These are phyloP conservation scores for Elgonia sp. DNA, from an alignment of 2,888 invertebrate genomes.

Conservation along the genomic window DNA sequence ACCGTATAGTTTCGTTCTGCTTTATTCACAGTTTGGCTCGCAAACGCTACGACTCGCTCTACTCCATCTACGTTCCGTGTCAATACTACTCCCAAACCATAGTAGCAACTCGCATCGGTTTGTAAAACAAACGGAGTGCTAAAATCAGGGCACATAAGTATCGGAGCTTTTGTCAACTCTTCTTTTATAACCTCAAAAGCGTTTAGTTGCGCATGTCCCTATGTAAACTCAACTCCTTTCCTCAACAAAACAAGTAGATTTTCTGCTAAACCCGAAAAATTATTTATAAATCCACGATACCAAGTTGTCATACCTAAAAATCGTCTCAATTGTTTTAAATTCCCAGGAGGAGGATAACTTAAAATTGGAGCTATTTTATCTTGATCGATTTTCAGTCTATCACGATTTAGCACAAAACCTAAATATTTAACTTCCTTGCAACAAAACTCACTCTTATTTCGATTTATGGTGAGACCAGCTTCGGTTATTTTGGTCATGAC, in stretches of 20 bases:
- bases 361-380: slow-evolving; percentile 5
- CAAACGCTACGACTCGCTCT: not conserved
- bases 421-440: slow-evolving; percentile 52
- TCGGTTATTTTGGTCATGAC: slow-evolving; percentile 25
- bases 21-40: not conserved
- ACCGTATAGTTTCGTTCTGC: not conserved
- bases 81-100: slow-evolving; percentile 37
- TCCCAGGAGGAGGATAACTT: not conserved
- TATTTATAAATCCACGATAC: slow-evolving; percentile 79
- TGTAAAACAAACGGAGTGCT: slow-evolving; percentile 39
- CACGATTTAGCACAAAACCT: slow-evolving; percentile 38
- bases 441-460: slow-evolving; percentile 67
- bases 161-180: slow-evolving; percentile 6
- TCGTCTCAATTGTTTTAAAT: slow-evolving; percentile 68
- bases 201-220: slow-evolving; percentile 42
- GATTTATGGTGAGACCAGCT: slow-evolving; percentile 39
- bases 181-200: not conserved
- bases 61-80: slow-evolving; percentile 21
- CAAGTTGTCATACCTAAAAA: slow-evolving; percentile 80
- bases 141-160: slow-evolving; percentile 50
- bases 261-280: slow-evolving; percentile 67
- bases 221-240: slow-evolving; percentile 45
- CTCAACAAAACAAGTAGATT: slow-evolving; percentile 44
- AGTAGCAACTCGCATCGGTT: slow-evolving; percentile 53
- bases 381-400: not conserved